These are phyloP conservation scores for Thelaira solivaga DNA, from an alignment of 2,888 invertebrate species.

Conservation along the genomic window DNA sequence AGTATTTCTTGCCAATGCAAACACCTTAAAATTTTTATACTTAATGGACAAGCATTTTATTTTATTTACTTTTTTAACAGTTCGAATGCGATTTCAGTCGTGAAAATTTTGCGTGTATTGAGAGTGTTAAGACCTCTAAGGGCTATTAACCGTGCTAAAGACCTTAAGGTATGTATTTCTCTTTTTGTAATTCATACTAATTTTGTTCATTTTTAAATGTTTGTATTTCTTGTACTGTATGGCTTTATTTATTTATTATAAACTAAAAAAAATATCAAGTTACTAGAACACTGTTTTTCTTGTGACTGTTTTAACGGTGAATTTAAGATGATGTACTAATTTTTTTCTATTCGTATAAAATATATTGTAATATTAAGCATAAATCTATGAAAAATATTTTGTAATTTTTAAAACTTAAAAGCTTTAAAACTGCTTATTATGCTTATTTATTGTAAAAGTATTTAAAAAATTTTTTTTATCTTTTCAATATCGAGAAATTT, in stretches of 20 bases:
- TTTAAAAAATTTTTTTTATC: too few species aligned
- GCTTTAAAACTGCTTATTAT: too few species aligned
- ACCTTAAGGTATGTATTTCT: conserved; percentile 88
- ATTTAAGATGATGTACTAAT: too few species aligned
- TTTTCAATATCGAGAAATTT: too few species aligned
- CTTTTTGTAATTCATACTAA: not conserved
- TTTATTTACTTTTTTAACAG: conserved; percentile 76
- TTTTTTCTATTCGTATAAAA: too few species aligned
- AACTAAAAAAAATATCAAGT: not conserved
- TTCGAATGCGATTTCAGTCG: conserved; percentile 94
- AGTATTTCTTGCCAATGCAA: too few species aligned
- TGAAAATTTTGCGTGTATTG: conserved; percentile 98
- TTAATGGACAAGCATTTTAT: not conserved
- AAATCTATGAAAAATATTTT: too few species aligned
- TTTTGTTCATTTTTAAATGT: not conserved
- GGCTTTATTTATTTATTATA: conserved; percentile 9
- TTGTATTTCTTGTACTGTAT: not conserved
- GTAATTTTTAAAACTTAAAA: too few species aligned
- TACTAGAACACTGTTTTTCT: too few species aligned
- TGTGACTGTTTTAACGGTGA: too few species aligned
- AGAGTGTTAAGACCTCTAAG: conserved; percentile 97
- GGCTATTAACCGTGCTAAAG: conserved; percentile 99
- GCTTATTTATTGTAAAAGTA: too few species aligned
- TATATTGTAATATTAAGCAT: too few species aligned
- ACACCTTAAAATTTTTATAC: not conserved